Evolutionary conservation across 1,140 invertebrate species (phyloP), one percentile per base, ranked within the genome.

Genomic region (Chrysomallon squamiferum): DNA sequence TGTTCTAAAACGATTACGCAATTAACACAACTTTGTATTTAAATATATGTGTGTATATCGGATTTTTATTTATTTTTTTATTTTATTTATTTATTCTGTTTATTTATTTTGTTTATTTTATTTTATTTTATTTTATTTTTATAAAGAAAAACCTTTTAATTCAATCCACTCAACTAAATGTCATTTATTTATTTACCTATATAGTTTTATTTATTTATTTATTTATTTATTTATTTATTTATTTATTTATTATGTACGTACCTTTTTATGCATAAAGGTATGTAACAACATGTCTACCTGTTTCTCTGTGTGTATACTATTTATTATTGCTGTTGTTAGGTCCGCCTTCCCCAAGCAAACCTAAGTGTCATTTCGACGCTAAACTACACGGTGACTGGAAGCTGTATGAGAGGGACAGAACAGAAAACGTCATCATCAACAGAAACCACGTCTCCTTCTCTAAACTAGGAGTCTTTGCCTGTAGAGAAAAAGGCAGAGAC

Each of bases 311-410:
- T n/a, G n/a, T n/a, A n/a, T n/a, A n/a, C n/a, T n/a, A n/a, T n/a
- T n/a, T n/a, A n/a, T n/a, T n/a, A n/a, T n/a, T 38, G 6, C 35
- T 38, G 5, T 38, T 5, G 5, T 38, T 38, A 38, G 35, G 15
- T 38, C 35, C 5, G 35, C 35, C 35, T 7, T 38, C 35, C 5
- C 50, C 50, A 25, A 20, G 30, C 32, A 43, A n/a, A n/a, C 58
- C 33, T 20, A 43, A 20, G 30, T 59, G 58, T 59, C 20, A 20
- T 11, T 59, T 59, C 35, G 33, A 35, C 58, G 9, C 52, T 52
- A 65, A 57, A n/a, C 33, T 74, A 5, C 63, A 68, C 22, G 75
- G 75, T 5, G 45, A 69, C 5, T 77, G 75, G 75, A 62, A 59
- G 20, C 63, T 77, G n/a, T 71, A 71, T 35, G 72, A 74, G 25